Base-by-base conservation (phyloP, 1,140 invertebrate species). In the Drosophila littoralis region DNA sequence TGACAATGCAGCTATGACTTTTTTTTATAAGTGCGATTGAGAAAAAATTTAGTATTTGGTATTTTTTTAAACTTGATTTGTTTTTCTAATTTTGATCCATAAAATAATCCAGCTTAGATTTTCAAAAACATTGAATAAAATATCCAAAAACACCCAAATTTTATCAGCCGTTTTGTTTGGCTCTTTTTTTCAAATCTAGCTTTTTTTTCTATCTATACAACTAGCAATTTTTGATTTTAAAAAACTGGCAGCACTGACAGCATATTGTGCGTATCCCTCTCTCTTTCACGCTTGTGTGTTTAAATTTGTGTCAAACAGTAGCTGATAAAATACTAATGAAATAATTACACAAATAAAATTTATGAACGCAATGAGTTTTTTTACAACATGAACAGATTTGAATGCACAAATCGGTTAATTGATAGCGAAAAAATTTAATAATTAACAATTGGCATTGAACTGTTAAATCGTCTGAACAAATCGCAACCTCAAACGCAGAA, bases 251-350 rank as follows among this genome's bases (percentile, higher is more conserved):
- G 40, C 40, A 13, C 40, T 42, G 40, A 9, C 43, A 45, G 13
- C 42, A 2, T 2, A 45, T 10, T 22, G 7, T 2, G 15, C 4
- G 8, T 48, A 12, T 48, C 6, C 5, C 13, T 22, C 22, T n/a
- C 46, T 50, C 46, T 55, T 28, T 58, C n/a, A 4, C 38, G 7
- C 22, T 13, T 28, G 12, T 28, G 3, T 10, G 22, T 13, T 43
- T 40, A n/a, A 28, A 32, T 15, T 43, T n/a, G 38, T 58, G 55
- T 43, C 55, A 59, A n/a, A 59, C 13, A 33, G 9, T 33, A 12
- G 28, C 40, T 28, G 42, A 33, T 33, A 59, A 59, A 13, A 33
- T 59, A 45, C n/a, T 7, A 33, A 12, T 59, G n/a, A 45, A 59
- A 59, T 15, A 43, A 43, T 33, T 33, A 35, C 7, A 33, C 17